Conservation (phyloP, 1,140 invertebrate species). For the Aphelenchoides fujianensis region DNA sequence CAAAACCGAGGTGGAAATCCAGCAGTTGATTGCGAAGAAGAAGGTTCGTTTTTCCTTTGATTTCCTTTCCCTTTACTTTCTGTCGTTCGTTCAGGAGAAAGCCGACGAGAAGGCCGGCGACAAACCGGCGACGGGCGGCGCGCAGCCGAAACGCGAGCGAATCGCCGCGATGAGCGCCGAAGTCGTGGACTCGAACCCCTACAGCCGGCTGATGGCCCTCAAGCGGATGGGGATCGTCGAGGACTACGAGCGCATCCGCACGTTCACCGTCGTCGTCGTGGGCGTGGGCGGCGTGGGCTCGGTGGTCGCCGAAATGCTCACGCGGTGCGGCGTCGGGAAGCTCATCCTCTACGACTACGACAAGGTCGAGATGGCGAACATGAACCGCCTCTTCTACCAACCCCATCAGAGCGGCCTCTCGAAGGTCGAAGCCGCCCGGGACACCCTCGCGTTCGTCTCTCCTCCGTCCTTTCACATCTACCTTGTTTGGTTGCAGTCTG, state of each 20-base stretch:
- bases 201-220: conserved; percentile 89
- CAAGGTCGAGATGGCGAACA: conserved; percentile 97
- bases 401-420: conserved; percentile 92
- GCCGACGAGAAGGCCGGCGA: too few species aligned
- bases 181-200: conserved; percentile 98
- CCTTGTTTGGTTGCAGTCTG: conserved; percentile 67
- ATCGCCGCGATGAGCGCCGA: conserved; percentile 75
- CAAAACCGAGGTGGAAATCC: background rate
- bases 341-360: conserved; percentile 90
- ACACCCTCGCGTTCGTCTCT: conserved; percentile 71
- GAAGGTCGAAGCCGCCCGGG: conserved; percentile 91
- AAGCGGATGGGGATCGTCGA: conserved; percentile 98
- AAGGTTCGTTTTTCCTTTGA: background rate
- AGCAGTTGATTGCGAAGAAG: background rate
- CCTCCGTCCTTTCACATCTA: too few species aligned
- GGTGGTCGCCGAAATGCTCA: conserved; percentile 97
- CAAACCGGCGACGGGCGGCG: too few species aligned
- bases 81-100: background rate
- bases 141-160: conserved; percentile 40
- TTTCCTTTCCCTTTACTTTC: background rate
- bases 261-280: conserved; percentile 85
- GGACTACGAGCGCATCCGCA: conserved; percentile 90
- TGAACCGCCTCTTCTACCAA: conserved; percentile 98
- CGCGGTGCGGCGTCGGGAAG: conserved; percentile 94
- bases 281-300: conserved; percentile 98